These are phyloP conservation scores for Masticophis lateralis DNA, from an alignment of 2,797 vertebrate genomes.

Conservation along the genomic window DNA sequence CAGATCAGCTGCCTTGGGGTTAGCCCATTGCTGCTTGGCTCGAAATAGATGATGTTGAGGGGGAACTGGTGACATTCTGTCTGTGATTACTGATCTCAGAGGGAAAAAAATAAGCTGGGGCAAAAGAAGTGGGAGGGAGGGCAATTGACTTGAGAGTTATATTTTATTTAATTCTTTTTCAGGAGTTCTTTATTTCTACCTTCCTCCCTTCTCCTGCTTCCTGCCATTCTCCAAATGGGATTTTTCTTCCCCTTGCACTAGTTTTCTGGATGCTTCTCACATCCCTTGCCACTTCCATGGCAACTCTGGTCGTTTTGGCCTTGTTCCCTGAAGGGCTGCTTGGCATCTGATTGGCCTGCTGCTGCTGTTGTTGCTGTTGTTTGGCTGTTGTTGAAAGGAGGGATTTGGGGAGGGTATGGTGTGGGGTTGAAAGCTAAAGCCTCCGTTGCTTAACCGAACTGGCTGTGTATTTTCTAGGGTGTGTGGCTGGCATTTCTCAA, in stretches of 20 bases:
- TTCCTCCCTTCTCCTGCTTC: constrained; percentile 24
- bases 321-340: neutral
- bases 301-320: accelerated
- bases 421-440: neutral
- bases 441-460: neutral
- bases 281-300: constrained; percentile 18
- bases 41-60: accelerated
- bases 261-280: constrained; percentile 16
- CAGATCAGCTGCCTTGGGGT: neutral
- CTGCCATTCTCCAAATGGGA: constrained; percentile 3
- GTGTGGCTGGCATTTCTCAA: constrained; percentile 6
- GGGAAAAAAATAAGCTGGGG: neutral
- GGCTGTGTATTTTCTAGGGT: neutral
- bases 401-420: constrained; percentile 26
- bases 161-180: neutral
- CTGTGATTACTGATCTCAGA: neutral
- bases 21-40: neutral
- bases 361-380: constrained; percentile 6
- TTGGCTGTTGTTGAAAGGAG: constrained; percentile 22
- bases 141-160: constrained; percentile 18
- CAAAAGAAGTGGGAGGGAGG: accelerated
- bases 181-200: constrained; percentile 31
- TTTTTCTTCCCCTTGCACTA: constrained; percentile 15
- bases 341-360: neutral
- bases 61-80: accelerated